phyloP scores from a whole-genome alignment of 2,888 invertebrate species.

The Drosophila cracens region DNA sequence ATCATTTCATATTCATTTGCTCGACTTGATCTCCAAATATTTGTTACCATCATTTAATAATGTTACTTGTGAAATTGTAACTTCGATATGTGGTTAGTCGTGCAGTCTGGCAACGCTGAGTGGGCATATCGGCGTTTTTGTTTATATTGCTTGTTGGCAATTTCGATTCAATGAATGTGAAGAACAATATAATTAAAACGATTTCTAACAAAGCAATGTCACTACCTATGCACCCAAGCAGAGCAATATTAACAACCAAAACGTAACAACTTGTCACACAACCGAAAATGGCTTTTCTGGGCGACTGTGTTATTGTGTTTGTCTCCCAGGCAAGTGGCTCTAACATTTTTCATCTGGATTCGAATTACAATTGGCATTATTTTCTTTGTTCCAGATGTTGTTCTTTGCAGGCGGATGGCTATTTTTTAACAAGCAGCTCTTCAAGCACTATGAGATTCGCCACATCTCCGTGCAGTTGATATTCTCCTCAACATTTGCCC shows the following conservation, averaged over 20 bases:
- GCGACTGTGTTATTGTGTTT: constrained; percentile 93
- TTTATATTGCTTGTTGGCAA: constrained; percentile 72
- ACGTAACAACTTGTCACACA: constrained; percentile 25
- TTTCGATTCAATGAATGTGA: constrained; percentile 31
- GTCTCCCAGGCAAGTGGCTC: constrained; percentile 89
- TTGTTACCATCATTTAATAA: neutral
- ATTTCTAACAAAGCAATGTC: constrained; percentile 51
- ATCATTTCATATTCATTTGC: neutral
- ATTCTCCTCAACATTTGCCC: constrained; percentile 97
- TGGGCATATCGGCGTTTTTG: constrained; percentile 57
- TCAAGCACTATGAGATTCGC: constrained; percentile 98
- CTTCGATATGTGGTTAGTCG: constrained; percentile 5
- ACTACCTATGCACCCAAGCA: constrained; percentile 25
- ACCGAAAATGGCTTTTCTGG: constrained; percentile 90
- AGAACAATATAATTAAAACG: constrained; percentile 19
- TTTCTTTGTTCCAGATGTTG: constrained; percentile 88
- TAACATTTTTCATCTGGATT: neutral
- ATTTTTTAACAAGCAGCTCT: constrained; percentile 98
- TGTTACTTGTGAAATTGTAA: neutral
- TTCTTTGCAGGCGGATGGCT: constrained; percentile 99
- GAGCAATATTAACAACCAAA: constrained; percentile 3
- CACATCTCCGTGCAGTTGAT: constrained; percentile 97
- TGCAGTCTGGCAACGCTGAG: constrained; percentile 29
- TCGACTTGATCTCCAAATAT: neutral
- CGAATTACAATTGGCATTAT: constrained; percentile 6